These are phyloP conservation scores for Stegana nigrithorax DNA, from an alignment of 2,888 invertebrate species.

Conservation along the genomic window DNA sequence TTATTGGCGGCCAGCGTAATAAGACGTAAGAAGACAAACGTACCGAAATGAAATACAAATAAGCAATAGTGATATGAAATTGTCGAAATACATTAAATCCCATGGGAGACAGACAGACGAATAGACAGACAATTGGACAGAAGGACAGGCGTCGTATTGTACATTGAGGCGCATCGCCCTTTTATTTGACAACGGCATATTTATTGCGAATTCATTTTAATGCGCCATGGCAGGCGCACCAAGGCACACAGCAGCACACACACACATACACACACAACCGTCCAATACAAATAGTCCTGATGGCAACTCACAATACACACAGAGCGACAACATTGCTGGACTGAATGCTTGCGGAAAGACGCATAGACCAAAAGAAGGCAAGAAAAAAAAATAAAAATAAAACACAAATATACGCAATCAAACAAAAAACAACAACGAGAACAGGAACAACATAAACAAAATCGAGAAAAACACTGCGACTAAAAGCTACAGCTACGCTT, in stretches of 20 bases:
- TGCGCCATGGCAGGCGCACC: constrained; percentile 52
- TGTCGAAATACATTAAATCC: constrained; percentile 60
- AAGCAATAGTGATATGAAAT: constrained; percentile 28
- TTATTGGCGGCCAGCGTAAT: background rate
- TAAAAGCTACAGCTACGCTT: background rate
- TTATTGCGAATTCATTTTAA: constrained; percentile 61
- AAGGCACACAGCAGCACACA: constrained; percentile 50
- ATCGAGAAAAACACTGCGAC: background rate
- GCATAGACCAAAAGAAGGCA: constrained; percentile 40
- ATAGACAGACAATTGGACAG: too few species aligned
- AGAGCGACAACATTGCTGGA: background rate
- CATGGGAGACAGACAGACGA: too few species aligned
- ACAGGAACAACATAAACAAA: background rate
- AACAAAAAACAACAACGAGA: too few species aligned
- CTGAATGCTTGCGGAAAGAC: background rate
- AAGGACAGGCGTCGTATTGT: constrained; percentile 21
- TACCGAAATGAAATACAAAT: background rate
- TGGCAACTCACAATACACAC: background rate
- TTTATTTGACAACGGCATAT: constrained; percentile 60
- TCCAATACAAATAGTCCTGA: background rate
- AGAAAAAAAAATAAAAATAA: constrained; percentile 12
- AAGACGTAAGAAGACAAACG: background rate
- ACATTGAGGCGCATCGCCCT: constrained; percentile 39
- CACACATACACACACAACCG: constrained; percentile 27
- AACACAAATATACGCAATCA: constrained; percentile 24